These are phyloP conservation scores for Geotrupes spiniger DNA, from an alignment of 2,888 invertebrate species.

Conservation along the genomic window DNA sequence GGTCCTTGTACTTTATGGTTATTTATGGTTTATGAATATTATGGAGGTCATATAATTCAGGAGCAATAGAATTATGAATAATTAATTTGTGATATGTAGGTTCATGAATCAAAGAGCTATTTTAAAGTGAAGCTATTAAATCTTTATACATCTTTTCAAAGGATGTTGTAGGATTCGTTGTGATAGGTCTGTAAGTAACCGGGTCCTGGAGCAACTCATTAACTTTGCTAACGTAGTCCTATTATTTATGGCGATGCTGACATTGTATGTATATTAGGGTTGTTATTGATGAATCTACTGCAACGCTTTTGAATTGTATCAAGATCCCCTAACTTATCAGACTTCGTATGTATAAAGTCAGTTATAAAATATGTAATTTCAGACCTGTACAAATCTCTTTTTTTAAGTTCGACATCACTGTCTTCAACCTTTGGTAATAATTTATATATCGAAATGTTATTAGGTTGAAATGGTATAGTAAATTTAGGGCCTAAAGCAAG, in stretches of 20 bases:
- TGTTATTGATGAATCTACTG: constrained; percentile 8
- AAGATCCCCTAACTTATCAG: no score
- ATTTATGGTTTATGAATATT: not conserved
- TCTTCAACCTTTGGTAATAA: no score
- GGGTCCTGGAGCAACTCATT: not conserved
- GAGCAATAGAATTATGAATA: not conserved
- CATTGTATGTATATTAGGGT: not conserved
- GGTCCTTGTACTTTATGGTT: not conserved
- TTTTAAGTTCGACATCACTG: no score
- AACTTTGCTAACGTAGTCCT: not conserved
- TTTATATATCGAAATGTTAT: no score
- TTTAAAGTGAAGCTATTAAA: not conserved
- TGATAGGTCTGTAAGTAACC: not conserved
- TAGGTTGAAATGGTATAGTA: no score
- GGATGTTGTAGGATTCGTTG: not conserved
- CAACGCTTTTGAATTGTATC: not conserved
- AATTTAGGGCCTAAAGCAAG: no score
- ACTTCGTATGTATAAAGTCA: no score
- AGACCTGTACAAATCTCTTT: no score
- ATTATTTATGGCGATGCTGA: not conserved
- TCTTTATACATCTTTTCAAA: not conserved
- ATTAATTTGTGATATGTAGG: no score
- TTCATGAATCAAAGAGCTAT: not conserved
- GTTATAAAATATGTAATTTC: no score
- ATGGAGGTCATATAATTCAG: not conserved